Percentiles rank a stretch among this genome's conserved stretches.
phyloP scores from a whole-genome alignment of 2,888 invertebrate species.

The Xiphydria camelus region DNA sequence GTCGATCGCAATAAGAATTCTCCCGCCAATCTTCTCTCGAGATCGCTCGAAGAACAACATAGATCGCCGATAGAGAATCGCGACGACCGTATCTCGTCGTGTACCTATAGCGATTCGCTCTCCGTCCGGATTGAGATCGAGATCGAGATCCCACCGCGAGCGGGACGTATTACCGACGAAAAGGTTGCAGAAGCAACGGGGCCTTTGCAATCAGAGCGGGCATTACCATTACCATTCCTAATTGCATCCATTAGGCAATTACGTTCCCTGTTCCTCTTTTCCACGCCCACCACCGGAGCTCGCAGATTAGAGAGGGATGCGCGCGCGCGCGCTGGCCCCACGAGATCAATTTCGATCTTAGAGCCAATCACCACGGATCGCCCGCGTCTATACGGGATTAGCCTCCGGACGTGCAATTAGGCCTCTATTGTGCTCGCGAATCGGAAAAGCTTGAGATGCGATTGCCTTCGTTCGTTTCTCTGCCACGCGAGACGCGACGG shows the following conservation, averaged over 20 bases:
- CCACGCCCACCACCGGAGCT: slow-evolving; percentile 9
- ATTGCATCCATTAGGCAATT: slow-evolving; percentile 33
- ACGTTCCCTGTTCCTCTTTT: slow-evolving; percentile 13
- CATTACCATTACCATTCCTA: slow-evolving; percentile 30
- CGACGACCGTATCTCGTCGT: too few relatives aligned
- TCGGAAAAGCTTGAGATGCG: neutral
- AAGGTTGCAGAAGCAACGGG: too few relatives aligned
- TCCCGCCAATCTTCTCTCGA: too few relatives aligned
- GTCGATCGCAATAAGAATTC: too few relatives aligned
- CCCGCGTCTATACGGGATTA: neutral
- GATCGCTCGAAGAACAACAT: too few relatives aligned
- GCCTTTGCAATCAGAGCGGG: slow-evolving; percentile 16
- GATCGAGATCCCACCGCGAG: too few relatives aligned
- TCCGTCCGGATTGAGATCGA: too few relatives aligned
- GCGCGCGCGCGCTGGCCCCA: too few relatives aligned
- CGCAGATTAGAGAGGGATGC: slow-evolving; percentile 17
- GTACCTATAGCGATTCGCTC: too few relatives aligned
- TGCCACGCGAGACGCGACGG: too few relatives aligned
- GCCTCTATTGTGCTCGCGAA: neutral
- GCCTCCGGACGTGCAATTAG: neutral
- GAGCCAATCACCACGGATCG: slow-evolving; percentile 13
- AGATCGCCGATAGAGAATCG: too few relatives aligned
- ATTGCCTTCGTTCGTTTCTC: neutral
- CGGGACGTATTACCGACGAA: too few relatives aligned
- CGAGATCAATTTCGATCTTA: slow-evolving; percentile 19